phyloP scores from a whole-genome alignment of 1,140 invertebrate genomes.

The Coboldia fuscipes region DNA sequence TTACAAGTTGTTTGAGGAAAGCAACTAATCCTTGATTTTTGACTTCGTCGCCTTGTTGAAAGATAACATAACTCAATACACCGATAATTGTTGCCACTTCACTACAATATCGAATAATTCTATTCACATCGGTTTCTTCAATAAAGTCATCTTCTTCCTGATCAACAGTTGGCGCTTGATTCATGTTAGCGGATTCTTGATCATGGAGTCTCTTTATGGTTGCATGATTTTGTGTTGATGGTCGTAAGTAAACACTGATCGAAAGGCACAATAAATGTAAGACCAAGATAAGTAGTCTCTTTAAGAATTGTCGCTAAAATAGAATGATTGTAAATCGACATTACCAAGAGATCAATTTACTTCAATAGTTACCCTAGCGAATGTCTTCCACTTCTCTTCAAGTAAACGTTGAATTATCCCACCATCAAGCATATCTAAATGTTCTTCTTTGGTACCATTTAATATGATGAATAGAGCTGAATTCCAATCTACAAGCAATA shows the following conservation, averaged over 20 bases:
- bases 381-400: slow-evolving; percentile 99
- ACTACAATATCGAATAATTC: slow-evolving; percentile 42
- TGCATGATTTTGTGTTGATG: slow-evolving; percentile 30
- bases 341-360: background rate
- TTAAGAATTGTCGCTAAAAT: slow-evolving; percentile 70
- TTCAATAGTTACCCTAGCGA: slow-evolving; percentile 54
- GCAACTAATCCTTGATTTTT: slow-evolving; percentile 77
- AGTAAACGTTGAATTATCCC: slow-evolving; percentile 92
- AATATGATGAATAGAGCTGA: slow-evolving; percentile 95
- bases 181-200: slow-evolving; percentile 1
- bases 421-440: slow-evolving; percentile 96
- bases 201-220: slow-evolving; percentile 12
- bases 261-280: slow-evolving; percentile 77
- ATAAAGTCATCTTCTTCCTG: background rate
- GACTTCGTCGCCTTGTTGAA: slow-evolving; percentile 84
- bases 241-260: slow-evolving; percentile 72
- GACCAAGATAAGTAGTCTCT: slow-evolving; percentile 65
- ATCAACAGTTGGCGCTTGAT: background rate
- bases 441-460: slow-evolving; percentile 90
- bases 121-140: slow-evolving; percentile 17
- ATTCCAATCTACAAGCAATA: slow-evolving; percentile 72
- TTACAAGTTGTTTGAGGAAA: slow-evolving; percentile 83
- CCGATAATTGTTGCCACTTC: slow-evolving; percentile 70
- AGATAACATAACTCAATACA: slow-evolving; percentile 70
- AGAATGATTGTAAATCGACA: background rate